Conservation (phyloP, 92 coral and sea anemone genomes). For the Umimayanthus kanabou region DNA sequence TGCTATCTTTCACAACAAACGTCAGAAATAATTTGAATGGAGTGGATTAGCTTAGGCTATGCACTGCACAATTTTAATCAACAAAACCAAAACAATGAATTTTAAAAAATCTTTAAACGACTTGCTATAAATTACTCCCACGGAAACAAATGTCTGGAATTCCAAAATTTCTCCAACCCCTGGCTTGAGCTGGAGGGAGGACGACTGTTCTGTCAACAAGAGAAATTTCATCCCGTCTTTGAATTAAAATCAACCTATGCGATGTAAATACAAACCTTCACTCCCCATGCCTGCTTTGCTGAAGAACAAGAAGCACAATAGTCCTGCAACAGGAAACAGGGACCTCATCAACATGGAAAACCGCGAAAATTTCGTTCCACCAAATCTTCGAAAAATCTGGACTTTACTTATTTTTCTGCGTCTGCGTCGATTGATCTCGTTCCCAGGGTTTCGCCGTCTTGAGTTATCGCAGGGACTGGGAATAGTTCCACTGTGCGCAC, state of each 20-base stretch:
- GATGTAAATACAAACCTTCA: constrained; percentile 32
- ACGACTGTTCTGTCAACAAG: constrained; percentile 7
- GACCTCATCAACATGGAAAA: neutral
- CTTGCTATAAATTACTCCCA: neutral
- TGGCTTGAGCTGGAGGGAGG: neutral
- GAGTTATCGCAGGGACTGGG: no score
- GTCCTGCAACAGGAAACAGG: constrained; percentile 27
- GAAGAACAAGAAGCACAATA: constrained; percentile 6
- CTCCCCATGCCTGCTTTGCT: constrained; percentile 23
- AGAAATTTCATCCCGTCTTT: neutral
- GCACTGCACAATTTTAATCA: neutral
- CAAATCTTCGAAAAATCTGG: neutral
- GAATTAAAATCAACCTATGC: neutral
- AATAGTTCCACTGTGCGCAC: no score
- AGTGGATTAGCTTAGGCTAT: neutral
- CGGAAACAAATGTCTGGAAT: neutral
- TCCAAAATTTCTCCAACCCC: neutral
- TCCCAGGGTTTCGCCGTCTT: neutral
- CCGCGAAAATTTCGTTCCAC: neutral
- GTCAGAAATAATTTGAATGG: neutral
- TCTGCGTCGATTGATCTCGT: neutral
- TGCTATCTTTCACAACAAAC: neutral
- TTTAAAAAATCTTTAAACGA: neutral
- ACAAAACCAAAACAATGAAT: neutral
- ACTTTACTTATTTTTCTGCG: neutral